These are phyloP conservation scores for Erpobdella octoculata DNA, from an alignment of 2,888 invertebrate species.

Conservation along the genomic window DNA sequence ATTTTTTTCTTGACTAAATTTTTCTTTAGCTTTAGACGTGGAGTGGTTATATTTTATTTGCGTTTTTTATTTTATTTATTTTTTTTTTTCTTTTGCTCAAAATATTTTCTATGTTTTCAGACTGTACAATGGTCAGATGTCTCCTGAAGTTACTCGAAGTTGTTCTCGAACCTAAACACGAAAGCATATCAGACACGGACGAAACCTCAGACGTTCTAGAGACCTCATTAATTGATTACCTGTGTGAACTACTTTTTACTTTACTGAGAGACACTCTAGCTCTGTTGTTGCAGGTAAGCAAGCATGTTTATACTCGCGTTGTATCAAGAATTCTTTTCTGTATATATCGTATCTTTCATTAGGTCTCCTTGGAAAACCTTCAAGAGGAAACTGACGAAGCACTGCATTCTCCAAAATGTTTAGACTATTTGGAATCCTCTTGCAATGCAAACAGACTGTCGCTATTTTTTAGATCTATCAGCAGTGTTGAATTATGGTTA, in stretches of 20 bases:
- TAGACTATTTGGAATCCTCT: not conserved
- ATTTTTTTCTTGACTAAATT: no score
- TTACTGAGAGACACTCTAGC: not conserved
- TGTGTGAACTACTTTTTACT: not conserved
- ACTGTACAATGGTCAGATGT: not conserved
- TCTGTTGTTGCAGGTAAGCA: not conserved
- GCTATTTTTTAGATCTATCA: not conserved
- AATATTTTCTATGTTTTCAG: no score
- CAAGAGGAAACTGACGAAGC: not conserved
- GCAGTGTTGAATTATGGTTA: not conserved
- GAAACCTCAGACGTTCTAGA: not conserved
- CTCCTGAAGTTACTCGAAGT: not conserved
- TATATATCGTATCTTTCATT: not conserved
- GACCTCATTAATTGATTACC: no score
- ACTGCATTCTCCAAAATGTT: not conserved
- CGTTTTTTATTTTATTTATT: not conserved
- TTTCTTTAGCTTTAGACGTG: no score
- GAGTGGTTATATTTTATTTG: no score
- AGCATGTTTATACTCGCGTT: not conserved
- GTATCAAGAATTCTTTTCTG: not conserved
- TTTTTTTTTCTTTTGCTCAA: not conserved
- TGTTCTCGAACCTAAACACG: not conserved
- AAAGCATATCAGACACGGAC: not conserved
- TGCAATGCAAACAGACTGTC: not conserved
- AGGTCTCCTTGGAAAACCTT: not conserved